Conservation (phyloP, 2,113 vertebrate genomes). For the Rattus rattus region DNA sequence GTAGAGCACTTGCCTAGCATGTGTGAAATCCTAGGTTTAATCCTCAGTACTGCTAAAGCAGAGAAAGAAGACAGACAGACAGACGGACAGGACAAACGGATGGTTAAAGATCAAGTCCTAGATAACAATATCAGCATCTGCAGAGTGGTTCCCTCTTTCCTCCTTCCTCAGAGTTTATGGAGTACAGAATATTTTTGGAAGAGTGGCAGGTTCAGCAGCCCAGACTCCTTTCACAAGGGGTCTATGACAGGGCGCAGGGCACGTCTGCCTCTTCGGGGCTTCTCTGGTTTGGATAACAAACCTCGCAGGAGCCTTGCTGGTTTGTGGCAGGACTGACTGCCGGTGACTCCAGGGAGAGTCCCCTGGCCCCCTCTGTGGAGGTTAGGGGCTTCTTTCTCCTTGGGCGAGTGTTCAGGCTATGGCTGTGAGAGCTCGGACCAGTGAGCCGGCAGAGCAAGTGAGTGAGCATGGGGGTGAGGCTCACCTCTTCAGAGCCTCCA, state of each 20-base stretch:
- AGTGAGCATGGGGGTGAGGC: background rate
- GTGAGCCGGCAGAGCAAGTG: background rate
- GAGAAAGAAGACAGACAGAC: background rate
- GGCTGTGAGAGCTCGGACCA: background rate
- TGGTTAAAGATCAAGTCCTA: background rate
- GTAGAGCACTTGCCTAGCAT: background rate
- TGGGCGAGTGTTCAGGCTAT: background rate
- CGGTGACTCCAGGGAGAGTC: background rate
- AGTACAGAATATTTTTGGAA: background rate
- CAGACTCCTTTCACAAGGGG: background rate
- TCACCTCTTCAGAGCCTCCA: background rate
- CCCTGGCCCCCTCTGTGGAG: background rate
- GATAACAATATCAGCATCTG: background rate
- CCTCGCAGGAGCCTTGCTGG: background rate
- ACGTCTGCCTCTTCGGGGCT: background rate
- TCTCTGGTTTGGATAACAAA: background rate
- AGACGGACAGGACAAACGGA: background rate
- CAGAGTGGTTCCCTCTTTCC: background rate
- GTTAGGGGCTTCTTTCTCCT: background rate
- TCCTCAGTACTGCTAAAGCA: background rate
- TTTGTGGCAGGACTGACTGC: background rate
- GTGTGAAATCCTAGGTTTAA: background rate
- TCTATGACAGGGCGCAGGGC: background rate
- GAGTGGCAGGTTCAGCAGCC: background rate
- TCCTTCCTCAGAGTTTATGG: background rate